Base-by-base conservation (phyloP, 2,797 vertebrate genomes). In the Typhlichthys eigenmanni region DNA sequence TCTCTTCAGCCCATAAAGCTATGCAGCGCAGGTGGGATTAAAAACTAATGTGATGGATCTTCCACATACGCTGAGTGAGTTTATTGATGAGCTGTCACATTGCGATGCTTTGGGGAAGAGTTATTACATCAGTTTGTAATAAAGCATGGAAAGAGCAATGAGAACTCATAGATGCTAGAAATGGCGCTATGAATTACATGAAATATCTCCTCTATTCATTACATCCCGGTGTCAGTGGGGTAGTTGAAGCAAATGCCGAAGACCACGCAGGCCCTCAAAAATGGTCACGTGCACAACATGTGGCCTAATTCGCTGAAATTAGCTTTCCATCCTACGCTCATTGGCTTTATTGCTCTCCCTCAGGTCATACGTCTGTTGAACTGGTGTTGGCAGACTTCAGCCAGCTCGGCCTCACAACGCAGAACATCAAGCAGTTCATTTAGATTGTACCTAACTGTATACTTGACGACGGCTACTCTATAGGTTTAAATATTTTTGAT, bases 11-110 rank as follows among this genome's bases (percentile, higher is more conserved):
- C 66, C 64, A 70, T 75, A 81, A 85, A 76, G 52, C 76, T 32
- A 71, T 66, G 71, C 48, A 80, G 75, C 79, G 64, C 69, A 64
- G 71, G 76, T 87, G 79, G 74, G 92, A 90, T 92, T 89, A 91
- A 92, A 92, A 89, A 87, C 82, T 86, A 91, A 91, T 85, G 81
- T 86, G 90, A 91, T 92, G 85, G 86, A 90, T 86, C 83, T 84
- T 83, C 83, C 83, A 79, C 85, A 85, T 87, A 89, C 86, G 82
- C 82, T 32, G 74, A 79, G 78, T 57, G n/a, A 48, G 66, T 73
- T 87, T 92, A 92, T 91, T 93, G 90, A 92, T 92, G 88, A 86
- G 69, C 84, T 89, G 89, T 84, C 88, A 88, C 86, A 87, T 92
- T 88, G 87, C 80, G 84, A 85, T 56, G 76, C 84, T 86, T 81